phyloP scores from a whole-genome alignment of 2,113 vertebrate species.

The Calypte anna region DNA sequence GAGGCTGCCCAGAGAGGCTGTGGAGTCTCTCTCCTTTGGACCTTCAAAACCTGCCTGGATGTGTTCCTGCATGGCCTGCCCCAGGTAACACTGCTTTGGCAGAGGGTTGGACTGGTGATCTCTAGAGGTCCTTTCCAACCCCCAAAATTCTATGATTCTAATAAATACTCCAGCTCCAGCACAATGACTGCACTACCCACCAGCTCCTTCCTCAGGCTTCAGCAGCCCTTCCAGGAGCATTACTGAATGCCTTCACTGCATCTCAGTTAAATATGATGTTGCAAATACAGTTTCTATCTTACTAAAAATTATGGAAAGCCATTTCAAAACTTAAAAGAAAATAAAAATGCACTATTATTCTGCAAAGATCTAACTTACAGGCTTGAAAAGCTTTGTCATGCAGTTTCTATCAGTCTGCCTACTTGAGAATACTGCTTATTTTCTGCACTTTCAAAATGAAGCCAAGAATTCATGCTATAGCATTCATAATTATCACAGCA shows the following conservation, averaged over 20 bases:
- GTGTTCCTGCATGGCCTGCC: too few species aligned
- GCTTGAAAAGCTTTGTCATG: not conserved
- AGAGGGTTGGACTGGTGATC: too few species aligned
- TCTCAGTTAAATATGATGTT: not conserved
- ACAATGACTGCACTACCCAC: not conserved
- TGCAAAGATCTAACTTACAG: not conserved
- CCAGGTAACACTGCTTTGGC: too few species aligned
- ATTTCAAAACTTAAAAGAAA: not conserved
- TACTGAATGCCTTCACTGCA: not conserved
- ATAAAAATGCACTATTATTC: not conserved
- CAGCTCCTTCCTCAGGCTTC: not conserved
- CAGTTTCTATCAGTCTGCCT: not conserved
- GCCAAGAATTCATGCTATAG: not conserved
- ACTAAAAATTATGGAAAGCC: not conserved
- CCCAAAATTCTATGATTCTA: too few species aligned
- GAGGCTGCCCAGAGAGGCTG: too few species aligned
- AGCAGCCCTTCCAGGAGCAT: not conserved
- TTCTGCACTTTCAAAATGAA: not conserved
- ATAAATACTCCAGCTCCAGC: not conserved
- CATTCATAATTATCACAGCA: not conserved
- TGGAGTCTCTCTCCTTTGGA: too few species aligned
- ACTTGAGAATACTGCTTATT: not conserved
- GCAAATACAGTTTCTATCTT: not conserved
- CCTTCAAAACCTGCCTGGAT: too few species aligned
- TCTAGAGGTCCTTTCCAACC: too few species aligned